Evolutionary conservation across 2,888 invertebrate genomes (phyloP), one percentile per base, ranked within the genome.

Genomic region (Tuberolachnus salignus): DNA sequence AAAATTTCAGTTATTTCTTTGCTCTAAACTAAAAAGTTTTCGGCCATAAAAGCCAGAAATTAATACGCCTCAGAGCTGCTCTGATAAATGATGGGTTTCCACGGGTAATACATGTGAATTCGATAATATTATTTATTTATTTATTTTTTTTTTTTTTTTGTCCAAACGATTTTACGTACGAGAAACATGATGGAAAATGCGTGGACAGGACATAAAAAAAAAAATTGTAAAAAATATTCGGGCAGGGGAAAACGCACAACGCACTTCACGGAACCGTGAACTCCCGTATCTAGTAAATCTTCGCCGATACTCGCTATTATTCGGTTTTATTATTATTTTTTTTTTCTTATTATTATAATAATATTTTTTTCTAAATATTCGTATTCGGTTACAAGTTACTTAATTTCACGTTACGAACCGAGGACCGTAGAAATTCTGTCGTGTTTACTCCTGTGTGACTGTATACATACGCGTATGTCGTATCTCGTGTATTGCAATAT

Each of bases 201-300:
- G 34, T 6, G 34, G 34, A 34, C 6, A 34, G 34, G 23, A 66
- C 21, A 23, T n/a, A 34, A 26, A 26, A 67, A 19, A 19, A 21
- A 19, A 53, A 34, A n/a, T 13, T 2, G 34, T 59, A 59, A 59
- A 59, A 57, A 14, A 23, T 63, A 46, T 21, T 44, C n/a, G n/a
- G 34, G 34, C 34, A 34, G 34, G 34, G 34, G 34, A 34, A 34
- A 34, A 34, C 34, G 34, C 34, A 6, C 63, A 3, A 19, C 19
- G 53, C 42, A 42, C 44, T 70, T 70, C 70, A 55, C 70, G 55
- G 55, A 70, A 10, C 21, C 53, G 14, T 55, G 55, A 55, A 14
- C 55, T 34, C 34, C 10, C 26, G 49, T 23, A 23, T 3, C 14
- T 9, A 19, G 34, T 34, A 3, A 51, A 69, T 34, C 26, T 34